phyloP scores from a whole-genome alignment of 2,888 invertebrate species.

The Patella pellucida region DNA sequence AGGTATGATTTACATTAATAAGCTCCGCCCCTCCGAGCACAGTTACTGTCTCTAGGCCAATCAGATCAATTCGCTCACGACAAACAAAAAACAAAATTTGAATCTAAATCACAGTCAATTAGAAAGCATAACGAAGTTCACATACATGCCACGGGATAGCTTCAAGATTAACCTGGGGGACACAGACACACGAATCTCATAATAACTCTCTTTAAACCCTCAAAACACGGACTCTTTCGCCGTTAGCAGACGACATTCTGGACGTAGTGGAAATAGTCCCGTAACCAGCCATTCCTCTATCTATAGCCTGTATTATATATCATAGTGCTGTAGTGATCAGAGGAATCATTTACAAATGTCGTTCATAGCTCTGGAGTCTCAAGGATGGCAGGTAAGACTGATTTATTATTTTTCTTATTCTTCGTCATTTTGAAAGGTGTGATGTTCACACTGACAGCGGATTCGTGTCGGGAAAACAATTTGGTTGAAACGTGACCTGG shows the following conservation, averaged over 20 bases:
- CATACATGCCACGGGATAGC: slow-evolving; percentile 48
- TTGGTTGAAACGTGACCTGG: background rate
- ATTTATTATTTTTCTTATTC: slow-evolving; percentile 11
- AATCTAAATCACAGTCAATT: slow-evolving; percentile 63
- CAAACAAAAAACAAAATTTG: slow-evolving; percentile 59
- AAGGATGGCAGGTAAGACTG: slow-evolving; percentile 61
- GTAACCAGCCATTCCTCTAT: background rate
- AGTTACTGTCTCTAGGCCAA: slow-evolving; percentile 40
- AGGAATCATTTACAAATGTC: slow-evolving; percentile 42
- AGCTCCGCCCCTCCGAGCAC: slow-evolving; percentile 19
- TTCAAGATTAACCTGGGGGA: slow-evolving; percentile 16
- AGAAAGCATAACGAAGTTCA: slow-evolving; percentile 55
- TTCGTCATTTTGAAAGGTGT: background rate
- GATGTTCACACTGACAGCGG: background rate
- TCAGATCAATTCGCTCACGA: slow-evolving; percentile 35
- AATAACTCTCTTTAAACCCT: slow-evolving; percentile 10
- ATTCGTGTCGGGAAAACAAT: background rate
- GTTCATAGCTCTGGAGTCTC: slow-evolving; percentile 58
- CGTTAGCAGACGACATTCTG: slow-evolving; percentile 9
- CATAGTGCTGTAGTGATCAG: slow-evolving; percentile 2
- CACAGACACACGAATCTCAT: slow-evolving; percentile 14
- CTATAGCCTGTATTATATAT: too few relatives aligned
- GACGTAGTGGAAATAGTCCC: slow-evolving; percentile 13
- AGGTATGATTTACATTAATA: background rate
- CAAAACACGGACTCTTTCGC: slow-evolving; percentile 10